Conservation (phyloP, 2,888 invertebrate species). For the Stenodera caucasica region DNA sequence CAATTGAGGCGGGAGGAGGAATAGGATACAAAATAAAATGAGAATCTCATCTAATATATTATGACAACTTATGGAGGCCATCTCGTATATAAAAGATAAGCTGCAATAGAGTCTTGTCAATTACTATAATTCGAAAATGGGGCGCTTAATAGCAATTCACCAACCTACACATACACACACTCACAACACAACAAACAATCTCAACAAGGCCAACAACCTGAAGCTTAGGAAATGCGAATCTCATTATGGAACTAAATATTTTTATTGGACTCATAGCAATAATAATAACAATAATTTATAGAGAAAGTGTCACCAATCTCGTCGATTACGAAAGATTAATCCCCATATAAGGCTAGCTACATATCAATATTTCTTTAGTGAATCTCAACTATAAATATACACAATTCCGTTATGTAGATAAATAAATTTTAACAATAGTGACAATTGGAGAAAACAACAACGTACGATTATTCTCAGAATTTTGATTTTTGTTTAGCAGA, state of each 20-base stretch:
- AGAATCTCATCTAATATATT: not conserved
- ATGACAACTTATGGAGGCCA: conserved; percentile 3
- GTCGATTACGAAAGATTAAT: not conserved
- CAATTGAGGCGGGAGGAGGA: not conserved
- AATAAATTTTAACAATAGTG: conserved; percentile 5
- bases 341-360: not conserved
- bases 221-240: conserved; percentile 4
- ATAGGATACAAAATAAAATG: not conserved
- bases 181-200: too few relatives aligned
- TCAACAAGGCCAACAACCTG: conserved; percentile 6
- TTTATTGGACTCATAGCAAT: not conserved
- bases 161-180: conserved; percentile 3
- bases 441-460: not conserved
- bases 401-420: conserved; percentile 5
- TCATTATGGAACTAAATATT: not conserved
- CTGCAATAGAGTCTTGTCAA: conserved; percentile 6
- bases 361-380: not conserved
- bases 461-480: too few relatives aligned
- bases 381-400: too few relatives aligned
- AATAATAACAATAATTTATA: not conserved
- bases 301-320: conserved; percentile 3
- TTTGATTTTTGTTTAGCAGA: too few relatives aligned
- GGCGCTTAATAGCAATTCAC: conserved; percentile 8
- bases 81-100: not conserved
- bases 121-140: conserved; percentile 7